Evolutionary conservation across 2,797 vertebrate genomes (phyloP).

Genomic region (Heteromormyrus szaboi): DNA sequence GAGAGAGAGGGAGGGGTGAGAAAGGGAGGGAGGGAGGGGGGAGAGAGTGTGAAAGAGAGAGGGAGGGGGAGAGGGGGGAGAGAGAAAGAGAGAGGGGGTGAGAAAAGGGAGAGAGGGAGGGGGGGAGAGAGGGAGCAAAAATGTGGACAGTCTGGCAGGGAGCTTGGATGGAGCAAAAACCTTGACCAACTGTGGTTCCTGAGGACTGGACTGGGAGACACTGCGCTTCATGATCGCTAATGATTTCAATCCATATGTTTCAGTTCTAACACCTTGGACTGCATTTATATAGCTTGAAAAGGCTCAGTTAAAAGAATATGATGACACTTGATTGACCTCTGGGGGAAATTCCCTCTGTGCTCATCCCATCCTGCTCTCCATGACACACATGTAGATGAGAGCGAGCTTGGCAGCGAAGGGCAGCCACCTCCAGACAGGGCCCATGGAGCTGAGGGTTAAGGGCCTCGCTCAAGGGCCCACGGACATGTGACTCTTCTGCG

Average conservation of each 20-base stretch:
- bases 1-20: not conserved
- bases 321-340: not conserved
- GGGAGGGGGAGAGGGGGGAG: too few relatives aligned
- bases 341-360: not conserved
- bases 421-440: not conserved
- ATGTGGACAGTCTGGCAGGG: not conserved
- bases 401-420: not conserved
- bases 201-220: not conserved
- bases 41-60: too few relatives aligned
- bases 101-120: too few relatives aligned
- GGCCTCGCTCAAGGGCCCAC: not conserved
- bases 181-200: not conserved
- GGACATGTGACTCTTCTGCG: not conserved
- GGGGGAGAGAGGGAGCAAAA: not conserved
- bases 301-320: not conserved
- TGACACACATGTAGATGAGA: not conserved
- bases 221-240: not conserved
- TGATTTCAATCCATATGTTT: not conserved
- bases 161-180: not conserved
- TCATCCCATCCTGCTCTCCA: not conserved
- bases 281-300: not conserved
- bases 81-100: too few relatives aligned
- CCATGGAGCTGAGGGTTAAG: not conserved
- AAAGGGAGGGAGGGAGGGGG: too few relatives aligned
- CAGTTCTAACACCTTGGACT: not conserved